Evolutionary conservation across 2,888 invertebrate species (phyloP).

Genomic region (Idaea biselata): DNA sequence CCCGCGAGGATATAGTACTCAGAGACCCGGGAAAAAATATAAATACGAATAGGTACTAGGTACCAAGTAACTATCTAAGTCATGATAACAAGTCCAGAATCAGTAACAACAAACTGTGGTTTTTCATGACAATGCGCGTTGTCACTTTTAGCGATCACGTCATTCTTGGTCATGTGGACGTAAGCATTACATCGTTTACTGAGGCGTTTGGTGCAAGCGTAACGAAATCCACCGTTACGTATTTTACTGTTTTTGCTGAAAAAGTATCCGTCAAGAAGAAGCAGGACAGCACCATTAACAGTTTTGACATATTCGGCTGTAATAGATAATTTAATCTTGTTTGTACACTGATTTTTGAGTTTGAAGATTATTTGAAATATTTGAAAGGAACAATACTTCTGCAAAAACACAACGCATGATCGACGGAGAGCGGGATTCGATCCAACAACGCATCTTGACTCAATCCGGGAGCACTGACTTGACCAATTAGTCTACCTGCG

Average conservation of each 20-base stretch:
- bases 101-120: background rate
- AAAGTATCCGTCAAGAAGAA: slow-evolving; percentile 6
- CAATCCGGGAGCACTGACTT: too few species aligned
- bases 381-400: too few species aligned
- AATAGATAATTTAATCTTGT: background rate
- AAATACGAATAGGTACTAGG: too few species aligned
- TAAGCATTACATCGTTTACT: slow-evolving; percentile 14
- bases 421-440: too few species aligned
- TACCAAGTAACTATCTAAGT: background rate
- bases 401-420: too few species aligned
- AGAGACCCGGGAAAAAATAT: too few species aligned
- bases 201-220: slow-evolving; percentile 13
- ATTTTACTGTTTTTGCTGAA: slow-evolving; percentile 9
- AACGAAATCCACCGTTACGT: slow-evolving; percentile 6
- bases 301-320: slow-evolving; percentile 10
- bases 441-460: too few species aligned
- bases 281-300: slow-evolving; percentile 4
- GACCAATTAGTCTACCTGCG: too few species aligned
- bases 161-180: slow-evolving; percentile 13
- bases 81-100: background rate
- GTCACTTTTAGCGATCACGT: slow-evolving; percentile 13
- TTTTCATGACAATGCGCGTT: background rate
- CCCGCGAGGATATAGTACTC: too few species aligned
- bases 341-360: background rate
- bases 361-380: too few species aligned